These are phyloP conservation scores for Aphaenogaster rudis DNA, from an alignment of 1,140 invertebrate genomes.

Conservation along the genomic window DNA sequence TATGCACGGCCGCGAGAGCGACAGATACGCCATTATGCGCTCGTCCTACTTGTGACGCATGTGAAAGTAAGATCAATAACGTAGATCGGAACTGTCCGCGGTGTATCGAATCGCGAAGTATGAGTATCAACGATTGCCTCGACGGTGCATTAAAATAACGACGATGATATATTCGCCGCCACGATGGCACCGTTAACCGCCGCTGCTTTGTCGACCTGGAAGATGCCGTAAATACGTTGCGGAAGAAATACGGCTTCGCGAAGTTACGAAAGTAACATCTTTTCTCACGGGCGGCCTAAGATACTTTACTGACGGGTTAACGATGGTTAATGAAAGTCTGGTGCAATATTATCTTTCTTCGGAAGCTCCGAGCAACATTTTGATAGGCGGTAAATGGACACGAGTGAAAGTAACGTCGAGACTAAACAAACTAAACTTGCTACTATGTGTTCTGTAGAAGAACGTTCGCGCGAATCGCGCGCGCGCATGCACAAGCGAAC, in stretches of 20 bases:
- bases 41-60: not conserved
- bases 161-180: constrained; percentile 4
- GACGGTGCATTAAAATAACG: constrained; percentile 24
- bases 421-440: constrained; percentile 24
- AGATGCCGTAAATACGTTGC: not conserved
- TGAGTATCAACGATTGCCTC: not conserved
- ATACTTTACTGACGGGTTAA: constrained; percentile 16
- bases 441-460: not conserved
- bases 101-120: constrained; percentile 5
- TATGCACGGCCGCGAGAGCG: no score
- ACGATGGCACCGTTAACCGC: not conserved
- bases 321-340: constrained; percentile 11
- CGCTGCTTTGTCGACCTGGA: not conserved
- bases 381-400: constrained; percentile 12
- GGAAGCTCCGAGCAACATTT: not conserved
- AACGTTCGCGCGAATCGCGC: not conserved
- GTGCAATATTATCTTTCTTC: not conserved
- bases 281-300: constrained; percentile 40
- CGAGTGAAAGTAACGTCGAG: constrained; percentile 31
- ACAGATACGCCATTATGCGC: not conserved
- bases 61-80: constrained; percentile 41
- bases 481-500: not conserved
- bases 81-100: constrained; percentile 2
- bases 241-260: not conserved
- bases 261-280: constrained; percentile 31